phyloP scores from a whole-genome alignment of 2,888 invertebrate species.

The Alloscopus bannaensis region DNA sequence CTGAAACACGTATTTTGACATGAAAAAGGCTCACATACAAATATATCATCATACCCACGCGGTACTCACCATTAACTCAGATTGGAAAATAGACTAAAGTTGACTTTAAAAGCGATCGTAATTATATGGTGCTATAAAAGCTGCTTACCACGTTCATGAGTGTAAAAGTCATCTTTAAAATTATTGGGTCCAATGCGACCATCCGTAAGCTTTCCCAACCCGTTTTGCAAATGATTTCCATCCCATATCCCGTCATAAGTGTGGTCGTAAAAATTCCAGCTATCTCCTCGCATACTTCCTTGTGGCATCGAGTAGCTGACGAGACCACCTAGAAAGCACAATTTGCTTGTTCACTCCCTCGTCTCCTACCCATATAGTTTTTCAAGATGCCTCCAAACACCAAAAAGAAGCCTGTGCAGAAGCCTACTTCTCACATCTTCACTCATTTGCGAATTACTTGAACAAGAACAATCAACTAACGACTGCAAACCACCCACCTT shows the following conservation, averaged over 20 bases:
- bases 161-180: slow-evolving; percentile 82
- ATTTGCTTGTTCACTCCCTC: no score
- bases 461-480: slow-evolving; percentile 1
- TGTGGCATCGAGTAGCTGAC: slow-evolving; percentile 92
- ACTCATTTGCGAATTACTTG: not conserved
- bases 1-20: not conserved
- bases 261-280: slow-evolving; percentile 88
- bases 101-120: no score
- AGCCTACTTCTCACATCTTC: not conserved
- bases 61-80: no score
- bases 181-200: slow-evolving; percentile 87
- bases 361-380: no score
- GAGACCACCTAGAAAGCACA: slow-evolving; percentile 82
- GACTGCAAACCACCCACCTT: slow-evolving; percentile 78
- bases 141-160: slow-evolving; percentile 77
- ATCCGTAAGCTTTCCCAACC: slow-evolving; percentile 90
- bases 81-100: no score
- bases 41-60: no score
- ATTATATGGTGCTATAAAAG: not conserved
- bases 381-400: not conserved
- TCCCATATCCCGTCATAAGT: slow-evolving; percentile 91
- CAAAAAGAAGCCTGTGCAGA: not conserved
- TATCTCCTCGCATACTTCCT: slow-evolving; percentile 87
- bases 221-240: slow-evolving; percentile 84
- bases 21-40: slow-evolving; percentile 4